A percentile compares a stretch with the other conserved stretches of the same genome.
phyloP scores from a whole-genome alignment of 2,888 invertebrate species.

The Chymomyza amoena region DNA sequence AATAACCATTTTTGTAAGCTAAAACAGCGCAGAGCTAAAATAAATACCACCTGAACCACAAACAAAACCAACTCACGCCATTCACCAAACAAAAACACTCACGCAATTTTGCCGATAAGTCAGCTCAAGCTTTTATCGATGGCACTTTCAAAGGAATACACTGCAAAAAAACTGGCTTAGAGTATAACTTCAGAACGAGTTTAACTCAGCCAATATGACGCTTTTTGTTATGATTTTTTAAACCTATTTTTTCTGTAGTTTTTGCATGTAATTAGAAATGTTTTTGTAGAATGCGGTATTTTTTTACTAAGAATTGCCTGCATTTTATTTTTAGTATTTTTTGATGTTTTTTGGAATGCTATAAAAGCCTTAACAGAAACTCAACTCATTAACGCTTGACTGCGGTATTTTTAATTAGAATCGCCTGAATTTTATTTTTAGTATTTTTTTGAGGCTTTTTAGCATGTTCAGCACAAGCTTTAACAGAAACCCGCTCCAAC shows the following conservation, averaged over 20 bases:
- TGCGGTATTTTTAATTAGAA: neutral
- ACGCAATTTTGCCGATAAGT: neutral
- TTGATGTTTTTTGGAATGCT: too few species aligned
- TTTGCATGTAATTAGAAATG: neutral
- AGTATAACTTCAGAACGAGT: neutral
- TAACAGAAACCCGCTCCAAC: neutral
- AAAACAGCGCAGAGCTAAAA: conserved; percentile 9
- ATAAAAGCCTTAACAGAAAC: too few species aligned
- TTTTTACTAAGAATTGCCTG: neutral
- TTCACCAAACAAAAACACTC: neutral
- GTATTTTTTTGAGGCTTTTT: neutral
- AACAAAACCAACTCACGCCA: conserved; percentile 8
- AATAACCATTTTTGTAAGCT: conserved; percentile 53
- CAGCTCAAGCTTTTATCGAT: neutral
- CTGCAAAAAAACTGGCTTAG: neutral
- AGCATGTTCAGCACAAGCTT: neutral
- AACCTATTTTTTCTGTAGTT: neutral
- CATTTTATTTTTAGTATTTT: neutral
- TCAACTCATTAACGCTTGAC: too few species aligned
- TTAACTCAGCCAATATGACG: neutral
- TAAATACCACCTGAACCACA: conserved; percentile 4
- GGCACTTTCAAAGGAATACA: neutral
- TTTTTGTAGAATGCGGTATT: neutral
- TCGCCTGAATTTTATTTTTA: neutral
- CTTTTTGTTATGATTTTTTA: neutral